Conservation (phyloP, 2,797 vertebrate genomes). For the Mormyrus hasselquistii region DNA sequence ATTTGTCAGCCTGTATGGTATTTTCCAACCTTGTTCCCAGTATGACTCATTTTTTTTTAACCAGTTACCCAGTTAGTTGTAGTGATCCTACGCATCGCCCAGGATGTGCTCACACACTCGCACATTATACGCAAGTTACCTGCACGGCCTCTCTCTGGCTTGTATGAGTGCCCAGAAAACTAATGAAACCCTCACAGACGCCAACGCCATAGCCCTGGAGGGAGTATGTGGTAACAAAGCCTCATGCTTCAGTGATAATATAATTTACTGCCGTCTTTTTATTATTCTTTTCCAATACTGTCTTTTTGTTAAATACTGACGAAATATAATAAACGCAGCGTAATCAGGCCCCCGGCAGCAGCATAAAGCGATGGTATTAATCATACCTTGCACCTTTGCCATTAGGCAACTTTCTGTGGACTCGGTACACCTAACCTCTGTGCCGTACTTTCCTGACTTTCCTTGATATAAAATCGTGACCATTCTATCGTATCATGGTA, state of each 20-base stretch:
- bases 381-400: background rate
- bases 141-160: background rate
- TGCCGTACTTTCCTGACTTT: background rate
- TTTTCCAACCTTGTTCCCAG: background rate
- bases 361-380: background rate
- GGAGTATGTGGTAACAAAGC: background rate
- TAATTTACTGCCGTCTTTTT: background rate
- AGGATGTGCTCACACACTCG: background rate
- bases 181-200: background rate
- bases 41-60: background rate
- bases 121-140: background rate
- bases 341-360: background rate
- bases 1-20: background rate
- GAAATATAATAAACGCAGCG: background rate
- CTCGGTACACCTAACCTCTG: background rate
- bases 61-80: background rate
- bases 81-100: background rate
- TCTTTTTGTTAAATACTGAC: background rate
- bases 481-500: background rate
- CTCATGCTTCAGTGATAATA: background rate
- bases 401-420: background rate
- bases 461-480: background rate
- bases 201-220: background rate
- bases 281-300: background rate
- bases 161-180: background rate